phyloP scores from a whole-genome alignment of 2,113 vertebrate species.

The Forbesichthys agassizii region DNA sequence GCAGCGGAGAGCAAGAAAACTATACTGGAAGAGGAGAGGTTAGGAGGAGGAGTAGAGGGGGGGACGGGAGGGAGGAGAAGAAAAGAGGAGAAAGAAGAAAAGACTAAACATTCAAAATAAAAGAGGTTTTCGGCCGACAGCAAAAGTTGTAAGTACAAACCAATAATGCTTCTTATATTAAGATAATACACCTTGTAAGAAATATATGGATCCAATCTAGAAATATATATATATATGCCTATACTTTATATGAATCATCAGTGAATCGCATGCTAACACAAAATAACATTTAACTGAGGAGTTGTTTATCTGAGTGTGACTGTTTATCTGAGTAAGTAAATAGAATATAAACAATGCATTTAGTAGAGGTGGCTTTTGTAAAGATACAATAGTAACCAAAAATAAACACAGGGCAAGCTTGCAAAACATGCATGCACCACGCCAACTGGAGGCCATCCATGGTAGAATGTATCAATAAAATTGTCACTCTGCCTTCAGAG shows the following conservation, averaged over 20 bases:
- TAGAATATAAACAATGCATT: background rate
- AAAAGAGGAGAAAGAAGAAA: slow-evolving; percentile 61
- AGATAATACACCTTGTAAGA: slow-evolving; percentile 15
- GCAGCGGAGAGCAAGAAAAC: slow-evolving; percentile 35
- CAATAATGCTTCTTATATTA: slow-evolving; percentile 35
- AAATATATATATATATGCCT: too few relatives aligned
- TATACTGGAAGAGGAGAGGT: slow-evolving; percentile 37
- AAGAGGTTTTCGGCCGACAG: slow-evolving; percentile 63
- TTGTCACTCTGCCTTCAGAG: slow-evolving; percentile 17
- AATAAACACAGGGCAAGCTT: slow-evolving; percentile 18
- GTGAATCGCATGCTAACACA: slow-evolving; percentile 2
- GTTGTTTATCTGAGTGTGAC: background rate
- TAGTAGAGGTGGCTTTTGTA: slow-evolving; percentile 3
- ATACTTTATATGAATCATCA: too few relatives aligned
- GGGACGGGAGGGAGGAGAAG: slow-evolving; percentile 39
- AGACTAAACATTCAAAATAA: slow-evolving; percentile 70
- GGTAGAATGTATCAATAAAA: slow-evolving; percentile 23
- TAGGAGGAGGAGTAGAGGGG: slow-evolving; percentile 34
- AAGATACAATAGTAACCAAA: background rate
- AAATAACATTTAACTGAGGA: background rate
- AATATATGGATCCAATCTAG: slow-evolving; percentile 12
- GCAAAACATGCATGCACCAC: slow-evolving; percentile 17
- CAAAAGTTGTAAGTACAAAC: slow-evolving; percentile 72
- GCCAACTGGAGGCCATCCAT: slow-evolving; percentile 12
- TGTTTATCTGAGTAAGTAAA: slow-evolving; percentile 4